A percentile compares a stretch with the other conserved stretches of the same genome.
Evolutionary conservation across 2,113 vertebrate species (phyloP).

Genomic region (Eptesicus fuscus): DNA sequence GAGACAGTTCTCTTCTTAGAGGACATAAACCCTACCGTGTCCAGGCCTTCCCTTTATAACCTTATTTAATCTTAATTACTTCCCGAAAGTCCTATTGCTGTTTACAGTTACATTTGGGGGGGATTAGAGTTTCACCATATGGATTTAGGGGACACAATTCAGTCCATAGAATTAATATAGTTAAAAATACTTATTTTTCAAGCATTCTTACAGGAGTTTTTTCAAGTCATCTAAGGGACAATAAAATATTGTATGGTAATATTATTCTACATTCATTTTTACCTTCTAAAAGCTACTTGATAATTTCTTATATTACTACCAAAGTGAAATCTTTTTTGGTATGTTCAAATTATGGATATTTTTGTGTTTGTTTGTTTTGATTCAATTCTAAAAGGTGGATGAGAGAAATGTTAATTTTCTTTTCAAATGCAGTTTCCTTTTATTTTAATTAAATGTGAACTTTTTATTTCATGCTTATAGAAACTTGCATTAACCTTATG

Average conservation of each 20-base stretch:
- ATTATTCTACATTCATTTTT: background rate
- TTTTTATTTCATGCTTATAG: background rate
- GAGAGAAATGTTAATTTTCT: background rate
- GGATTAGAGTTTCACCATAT: background rate
- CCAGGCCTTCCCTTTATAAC: background rate
- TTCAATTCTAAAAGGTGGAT: background rate
- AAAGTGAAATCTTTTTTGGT: background rate
- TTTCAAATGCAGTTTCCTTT: background rate
- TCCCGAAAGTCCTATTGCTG: background rate
- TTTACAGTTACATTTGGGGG: background rate
- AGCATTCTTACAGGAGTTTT: background rate
- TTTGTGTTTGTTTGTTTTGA: background rate
- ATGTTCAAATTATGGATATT: background rate
- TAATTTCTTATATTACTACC: background rate
- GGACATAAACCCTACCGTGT: background rate
- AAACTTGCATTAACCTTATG: background rate
- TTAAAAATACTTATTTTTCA: background rate
- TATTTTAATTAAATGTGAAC: background rate
- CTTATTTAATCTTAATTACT: background rate
- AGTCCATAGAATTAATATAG: background rate
- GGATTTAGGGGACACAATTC: background rate
- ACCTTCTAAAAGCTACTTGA: background rate
- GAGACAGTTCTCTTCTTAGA: background rate
- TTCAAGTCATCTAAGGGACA: background rate
- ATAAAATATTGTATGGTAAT: background rate